Evolutionary conservation across 2,888 invertebrate species (phyloP).

Genomic region (Diogma glabrata): DNA sequence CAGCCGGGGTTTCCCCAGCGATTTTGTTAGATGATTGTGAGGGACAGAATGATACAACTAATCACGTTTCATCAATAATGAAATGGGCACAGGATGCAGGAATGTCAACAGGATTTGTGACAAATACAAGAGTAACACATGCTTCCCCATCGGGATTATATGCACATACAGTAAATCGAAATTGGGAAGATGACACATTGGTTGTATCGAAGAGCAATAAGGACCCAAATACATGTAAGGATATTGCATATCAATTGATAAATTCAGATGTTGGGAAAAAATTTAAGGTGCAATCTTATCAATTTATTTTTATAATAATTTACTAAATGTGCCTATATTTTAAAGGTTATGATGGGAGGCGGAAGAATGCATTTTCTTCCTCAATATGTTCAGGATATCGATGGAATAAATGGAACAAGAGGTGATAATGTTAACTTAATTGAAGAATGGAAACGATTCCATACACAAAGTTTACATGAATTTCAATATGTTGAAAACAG

Average conservation of each 20-base stretch:
- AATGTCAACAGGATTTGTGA: constrained; percentile 56
- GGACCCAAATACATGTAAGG: constrained; percentile 46
- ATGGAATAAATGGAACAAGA: constrained; percentile 40
- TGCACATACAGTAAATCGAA: constrained; percentile 57
- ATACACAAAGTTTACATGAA: constrained; percentile 26
- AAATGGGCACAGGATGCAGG: constrained; percentile 57
- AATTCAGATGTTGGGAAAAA: constrained; percentile 51
- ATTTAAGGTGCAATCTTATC: too few species aligned
- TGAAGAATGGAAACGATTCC: constrained; percentile 47
- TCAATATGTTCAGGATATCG: constrained; percentile 38
- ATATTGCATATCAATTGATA: constrained; percentile 63
- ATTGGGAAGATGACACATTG: constrained; percentile 61
- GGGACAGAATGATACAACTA: constrained; percentile 42
- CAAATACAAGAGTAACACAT: constrained; percentile 68
- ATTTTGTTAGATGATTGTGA: constrained; percentile 54
- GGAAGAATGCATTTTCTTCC: constrained; percentile 57
- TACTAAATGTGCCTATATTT: too few species aligned
- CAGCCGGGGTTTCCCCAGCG: constrained; percentile 59
- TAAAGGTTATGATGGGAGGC: constrained; percentile 59
- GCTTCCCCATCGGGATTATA: constrained; percentile 68
- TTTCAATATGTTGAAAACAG: constrained; percentile 52
- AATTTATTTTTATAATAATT: too few species aligned
- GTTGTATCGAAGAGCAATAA: constrained; percentile 37
- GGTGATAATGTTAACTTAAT: constrained; percentile 54
- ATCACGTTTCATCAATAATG: constrained; percentile 55